Percentiles rank a stretch among this genome's conserved stretches.
Conservation (phyloP, 2,888 invertebrate species). For the Maniola hyperantus region DNA sequence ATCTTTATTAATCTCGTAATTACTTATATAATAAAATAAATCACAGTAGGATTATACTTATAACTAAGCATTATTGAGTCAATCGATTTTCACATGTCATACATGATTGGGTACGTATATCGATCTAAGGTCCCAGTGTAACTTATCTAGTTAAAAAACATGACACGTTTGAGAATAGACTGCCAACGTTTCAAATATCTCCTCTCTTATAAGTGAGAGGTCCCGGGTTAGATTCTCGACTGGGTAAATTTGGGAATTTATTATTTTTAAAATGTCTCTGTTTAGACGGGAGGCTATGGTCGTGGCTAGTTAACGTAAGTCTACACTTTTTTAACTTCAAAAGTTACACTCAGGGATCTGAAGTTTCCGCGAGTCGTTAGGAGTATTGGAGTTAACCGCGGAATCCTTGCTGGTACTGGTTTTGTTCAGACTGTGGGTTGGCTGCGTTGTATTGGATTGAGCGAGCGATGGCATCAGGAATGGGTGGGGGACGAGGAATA, state of each 20-base stretch:
- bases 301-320: too few species aligned
- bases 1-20: conserved; percentile 40
- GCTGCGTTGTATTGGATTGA: conserved; percentile 72
- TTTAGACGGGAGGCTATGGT: too few species aligned
- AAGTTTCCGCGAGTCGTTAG: conserved; percentile 22
- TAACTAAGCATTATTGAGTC: conserved; percentile 41
- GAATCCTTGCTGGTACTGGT: conserved; percentile 58
- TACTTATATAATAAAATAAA: conserved; percentile 64
- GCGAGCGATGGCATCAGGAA: conserved; percentile 82
- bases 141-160: background rate
- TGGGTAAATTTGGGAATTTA: too few species aligned
- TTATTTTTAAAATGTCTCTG: too few species aligned
- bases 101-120: conserved; percentile 22
- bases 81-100: conserved; percentile 40
- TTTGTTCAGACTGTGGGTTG: conserved; percentile 55
- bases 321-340: too few species aligned
- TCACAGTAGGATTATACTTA: conserved; percentile 69
- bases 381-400: conserved; percentile 56
- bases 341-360: background rate
- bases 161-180: background rate
- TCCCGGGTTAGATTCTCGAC: too few species aligned
- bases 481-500: conserved; percentile 84
- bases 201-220: too few species aligned
- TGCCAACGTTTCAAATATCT: too few species aligned
- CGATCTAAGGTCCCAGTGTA: background rate